phyloP scores from a whole-genome alignment of 2,797 vertebrate species.

The Eutrigla gurnardus region DNA sequence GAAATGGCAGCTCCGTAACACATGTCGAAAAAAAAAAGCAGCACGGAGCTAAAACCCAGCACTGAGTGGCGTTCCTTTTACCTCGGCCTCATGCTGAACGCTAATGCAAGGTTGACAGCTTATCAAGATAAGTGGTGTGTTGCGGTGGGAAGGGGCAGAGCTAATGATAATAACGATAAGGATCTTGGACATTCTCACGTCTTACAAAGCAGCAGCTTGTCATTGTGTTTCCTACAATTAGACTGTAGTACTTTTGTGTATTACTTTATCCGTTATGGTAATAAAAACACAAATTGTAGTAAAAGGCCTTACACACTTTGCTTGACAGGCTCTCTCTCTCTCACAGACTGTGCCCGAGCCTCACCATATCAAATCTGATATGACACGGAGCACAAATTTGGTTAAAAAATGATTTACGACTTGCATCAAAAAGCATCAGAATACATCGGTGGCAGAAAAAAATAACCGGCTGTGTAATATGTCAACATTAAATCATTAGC shows the following conservation, averaged over 20 bases:
- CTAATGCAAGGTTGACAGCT: conserved; percentile 43
- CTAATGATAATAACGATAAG: conserved; percentile 44
- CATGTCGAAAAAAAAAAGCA: conserved; percentile 29
- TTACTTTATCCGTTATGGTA: background rate
- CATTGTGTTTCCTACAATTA: conserved; percentile 6
- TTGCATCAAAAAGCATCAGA: conserved; percentile 65
- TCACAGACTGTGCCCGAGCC: conserved; percentile 18
- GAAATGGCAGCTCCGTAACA: conserved; percentile 49
- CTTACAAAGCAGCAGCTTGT: conserved; percentile 16
- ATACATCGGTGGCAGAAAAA: conserved; percentile 67
- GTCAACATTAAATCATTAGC: conserved; percentile 71
- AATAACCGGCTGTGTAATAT: conserved; percentile 68
- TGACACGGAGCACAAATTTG: conserved; percentile 48
- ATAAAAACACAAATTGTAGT: background rate
- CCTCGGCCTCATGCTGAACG: conserved; percentile 6
- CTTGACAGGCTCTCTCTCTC: conserved; percentile 1
- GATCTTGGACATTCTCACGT: conserved; percentile 29
- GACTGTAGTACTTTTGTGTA: conserved; percentile 5
- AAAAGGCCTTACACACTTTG: conserved; percentile 6
- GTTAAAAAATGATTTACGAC: conserved; percentile 61
- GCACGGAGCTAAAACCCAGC: background rate
- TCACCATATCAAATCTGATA: conserved; percentile 60
- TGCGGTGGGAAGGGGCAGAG: conserved; percentile 2
- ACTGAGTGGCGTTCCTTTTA: background rate
- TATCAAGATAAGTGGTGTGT: conserved; percentile 47